Conservation (phyloP, 2,888 invertebrate genomes). For the Bembecia ichneumoniformis region DNA sequence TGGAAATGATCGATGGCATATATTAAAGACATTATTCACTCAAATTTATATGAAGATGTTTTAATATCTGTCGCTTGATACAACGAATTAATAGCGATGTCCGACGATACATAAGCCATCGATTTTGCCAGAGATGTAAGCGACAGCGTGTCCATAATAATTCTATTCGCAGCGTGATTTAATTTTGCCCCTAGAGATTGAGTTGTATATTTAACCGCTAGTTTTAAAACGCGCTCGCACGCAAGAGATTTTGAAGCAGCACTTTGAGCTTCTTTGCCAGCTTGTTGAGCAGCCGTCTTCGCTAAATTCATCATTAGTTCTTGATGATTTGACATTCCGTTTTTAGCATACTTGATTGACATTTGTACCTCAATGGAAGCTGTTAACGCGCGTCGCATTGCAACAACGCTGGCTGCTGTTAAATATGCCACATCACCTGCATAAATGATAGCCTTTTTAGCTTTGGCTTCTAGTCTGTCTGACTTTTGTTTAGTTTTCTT, state of each 20-base stretch:
- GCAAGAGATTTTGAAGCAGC: constrained; percentile 57
- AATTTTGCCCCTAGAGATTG: constrained; percentile 57
- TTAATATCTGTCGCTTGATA: constrained; percentile 63
- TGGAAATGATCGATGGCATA: neutral
- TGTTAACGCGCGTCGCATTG: constrained; percentile 57
- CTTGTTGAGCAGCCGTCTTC: constrained; percentile 63
- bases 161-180: constrained; percentile 60
- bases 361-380: constrained; percentile 64
- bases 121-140: constrained; percentile 59
- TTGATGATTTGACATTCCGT: constrained; percentile 61
- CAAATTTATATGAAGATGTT: constrained; percentile 34
- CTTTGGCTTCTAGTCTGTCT: constrained; percentile 53
- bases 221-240: constrained; percentile 54
- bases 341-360: constrained; percentile 59
- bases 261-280: constrained; percentile 61
- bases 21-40: neutral
- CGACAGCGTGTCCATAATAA: constrained; percentile 60
- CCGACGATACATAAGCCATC: constrained; percentile 63
- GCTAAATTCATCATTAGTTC: constrained; percentile 67
- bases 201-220: constrained; percentile 59
- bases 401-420: constrained; percentile 61
- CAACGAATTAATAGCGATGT: constrained; percentile 62
- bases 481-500: constrained; percentile 49
- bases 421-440: constrained; percentile 66
- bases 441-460: constrained; percentile 61